Conservation (phyloP, 2,888 invertebrate species). For the Drosophila suboccidentalis region DNA sequence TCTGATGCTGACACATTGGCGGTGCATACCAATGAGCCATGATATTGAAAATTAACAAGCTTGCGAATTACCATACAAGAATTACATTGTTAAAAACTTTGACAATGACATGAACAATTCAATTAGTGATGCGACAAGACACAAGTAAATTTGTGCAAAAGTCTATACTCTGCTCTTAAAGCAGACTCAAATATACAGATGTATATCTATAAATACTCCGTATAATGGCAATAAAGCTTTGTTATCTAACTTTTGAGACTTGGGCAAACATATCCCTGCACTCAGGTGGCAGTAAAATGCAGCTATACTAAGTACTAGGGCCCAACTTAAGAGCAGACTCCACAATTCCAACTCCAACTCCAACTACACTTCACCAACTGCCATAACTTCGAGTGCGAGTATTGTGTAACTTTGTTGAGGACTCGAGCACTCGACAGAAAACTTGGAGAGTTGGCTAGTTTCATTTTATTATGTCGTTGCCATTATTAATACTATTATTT, state of each 20-base stretch:
- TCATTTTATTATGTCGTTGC: slow-evolving; percentile 49
- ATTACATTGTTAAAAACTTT: slow-evolving; percentile 37
- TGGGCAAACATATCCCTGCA: slow-evolving; percentile 42
- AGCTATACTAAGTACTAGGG: slow-evolving; percentile 18
- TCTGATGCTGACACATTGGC: slow-evolving; percentile 17
- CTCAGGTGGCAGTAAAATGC: slow-evolving; percentile 51
- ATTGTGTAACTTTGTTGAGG: slow-evolving; percentile 58
- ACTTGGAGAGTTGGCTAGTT: slow-evolving; percentile 51
- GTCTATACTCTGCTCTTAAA: neutral
- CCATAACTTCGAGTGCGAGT: slow-evolving; percentile 46
- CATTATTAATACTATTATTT: slow-evolving; percentile 28
- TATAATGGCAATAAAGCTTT: slow-evolving; percentile 23
- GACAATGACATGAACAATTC: slow-evolving; percentile 31
- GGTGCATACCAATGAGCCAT: slow-evolving; percentile 47
- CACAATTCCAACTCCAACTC: slow-evolving; percentile 25
- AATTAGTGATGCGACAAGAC: slow-evolving; percentile 28
- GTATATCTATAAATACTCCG: neutral
- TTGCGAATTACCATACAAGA: slow-evolving; percentile 22
- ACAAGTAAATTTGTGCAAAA: too few species aligned
- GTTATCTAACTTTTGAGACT: slow-evolving; percentile 24
- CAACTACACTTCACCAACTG: slow-evolving; percentile 50
- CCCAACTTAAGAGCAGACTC: slow-evolving; percentile 32
- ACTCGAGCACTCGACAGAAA: slow-evolving; percentile 34
- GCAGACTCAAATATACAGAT: neutral
- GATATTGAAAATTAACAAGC: slow-evolving; percentile 31